A percentile compares a stretch with the other conserved stretches of the same genome.
Conservation (phyloP, 92 coral and sea anemone genomes). For the Bergia puertoricense region DNA sequence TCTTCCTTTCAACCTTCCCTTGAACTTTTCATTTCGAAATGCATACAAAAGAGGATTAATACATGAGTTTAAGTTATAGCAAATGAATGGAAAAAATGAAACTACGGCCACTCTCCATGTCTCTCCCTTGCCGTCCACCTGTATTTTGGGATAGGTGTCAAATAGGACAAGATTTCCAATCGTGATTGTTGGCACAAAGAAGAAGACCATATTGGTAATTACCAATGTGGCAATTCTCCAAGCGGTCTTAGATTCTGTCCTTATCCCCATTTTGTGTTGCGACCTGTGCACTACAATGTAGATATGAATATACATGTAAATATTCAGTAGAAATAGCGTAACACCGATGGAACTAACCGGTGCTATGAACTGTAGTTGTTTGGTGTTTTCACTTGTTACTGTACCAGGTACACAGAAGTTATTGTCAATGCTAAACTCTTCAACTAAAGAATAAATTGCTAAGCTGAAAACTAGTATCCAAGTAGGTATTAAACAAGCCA, state of each 20-base stretch:
- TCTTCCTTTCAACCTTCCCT: constrained; percentile 39
- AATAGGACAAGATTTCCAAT: background rate
- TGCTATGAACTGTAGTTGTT: constrained; percentile 60
- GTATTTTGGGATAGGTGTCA: background rate
- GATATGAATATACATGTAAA: constrained; percentile 68
- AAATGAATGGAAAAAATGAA: constrained; percentile 29
- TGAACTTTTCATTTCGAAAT: constrained; percentile 65
- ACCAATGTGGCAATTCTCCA: constrained; percentile 66
- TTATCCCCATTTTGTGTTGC: constrained; percentile 71
- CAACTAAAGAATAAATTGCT: constrained; percentile 61
- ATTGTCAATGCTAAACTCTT: constrained; percentile 52
- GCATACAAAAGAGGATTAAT: constrained; percentile 78
- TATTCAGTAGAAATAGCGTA: constrained; percentile 49
- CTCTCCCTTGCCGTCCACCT: background rate
- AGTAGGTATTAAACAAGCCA: constrained; percentile 9
- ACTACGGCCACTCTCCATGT: background rate
- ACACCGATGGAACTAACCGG: constrained; percentile 57
- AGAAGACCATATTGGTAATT: constrained; percentile 66
- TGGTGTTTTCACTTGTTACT: constrained; percentile 58
- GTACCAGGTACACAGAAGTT: constrained; percentile 74
- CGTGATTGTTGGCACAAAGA: constrained; percentile 68
- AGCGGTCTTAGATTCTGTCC: constrained; percentile 72
- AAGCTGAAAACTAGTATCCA: constrained; percentile 50
- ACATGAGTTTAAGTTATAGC: constrained; percentile 66
- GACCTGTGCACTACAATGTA: constrained; percentile 65